Percentiles rank a stretch among this genome's conserved stretches.
These are phyloP conservation scores for Eptatretus atami DNA, from an alignment of 2,797 vertebrate species.

Conservation along the genomic window DNA sequence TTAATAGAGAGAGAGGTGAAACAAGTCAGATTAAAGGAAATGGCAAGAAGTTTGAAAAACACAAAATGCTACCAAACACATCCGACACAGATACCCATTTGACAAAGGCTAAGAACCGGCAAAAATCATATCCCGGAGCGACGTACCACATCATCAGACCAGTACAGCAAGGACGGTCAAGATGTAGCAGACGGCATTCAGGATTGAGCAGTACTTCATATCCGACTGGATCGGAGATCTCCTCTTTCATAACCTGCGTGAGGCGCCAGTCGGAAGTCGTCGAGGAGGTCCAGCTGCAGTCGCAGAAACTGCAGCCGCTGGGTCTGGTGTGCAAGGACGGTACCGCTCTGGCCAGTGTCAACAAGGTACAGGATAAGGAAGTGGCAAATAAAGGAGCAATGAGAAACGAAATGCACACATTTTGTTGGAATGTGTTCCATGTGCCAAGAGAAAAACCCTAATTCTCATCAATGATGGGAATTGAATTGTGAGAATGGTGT, in stretches of 20 bases:
- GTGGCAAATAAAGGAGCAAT: background rate
- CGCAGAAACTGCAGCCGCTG: constrained; percentile 60
- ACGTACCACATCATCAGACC: constrained; percentile 75
- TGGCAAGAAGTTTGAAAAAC: no score
- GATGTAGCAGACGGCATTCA: constrained; percentile 78
- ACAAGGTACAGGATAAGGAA: background rate
- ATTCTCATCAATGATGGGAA: no score
- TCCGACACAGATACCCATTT: no score
- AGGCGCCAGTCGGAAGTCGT: constrained; percentile 78
- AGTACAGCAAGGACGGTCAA: constrained; percentile 52
- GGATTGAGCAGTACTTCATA: constrained; percentile 57
- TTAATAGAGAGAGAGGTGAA: no score
- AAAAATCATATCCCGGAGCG: no score
- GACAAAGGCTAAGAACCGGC: no score
- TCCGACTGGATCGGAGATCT: constrained; percentile 45
- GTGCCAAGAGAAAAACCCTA: no score
- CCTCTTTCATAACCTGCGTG: constrained; percentile 92
- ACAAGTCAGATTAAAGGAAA: no score
- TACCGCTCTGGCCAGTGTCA: constrained; percentile 36
- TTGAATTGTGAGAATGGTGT: no score
- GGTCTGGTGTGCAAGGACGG: constrained; percentile 32
- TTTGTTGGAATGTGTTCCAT: no score
- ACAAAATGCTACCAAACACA: no score
- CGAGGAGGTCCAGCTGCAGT: constrained; percentile 61
- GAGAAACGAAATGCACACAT: background rate